phyloP scores from a whole-genome alignment of 2,113 vertebrate species.

The Alaudala cheleensis region DNA sequence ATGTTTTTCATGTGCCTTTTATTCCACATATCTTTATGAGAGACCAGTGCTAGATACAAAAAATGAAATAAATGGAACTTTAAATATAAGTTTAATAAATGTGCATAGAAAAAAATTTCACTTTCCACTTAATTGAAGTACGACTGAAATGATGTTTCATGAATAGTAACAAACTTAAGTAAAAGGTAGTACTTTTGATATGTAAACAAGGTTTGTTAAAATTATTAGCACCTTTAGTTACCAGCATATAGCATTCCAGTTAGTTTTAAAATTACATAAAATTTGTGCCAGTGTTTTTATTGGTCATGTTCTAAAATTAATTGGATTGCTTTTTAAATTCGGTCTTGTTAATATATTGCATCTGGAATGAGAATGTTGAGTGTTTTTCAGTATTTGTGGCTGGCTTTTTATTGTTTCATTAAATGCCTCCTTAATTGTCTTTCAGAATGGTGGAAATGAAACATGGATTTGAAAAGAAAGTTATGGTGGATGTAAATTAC shows the following conservation, averaged over 20 bases:
- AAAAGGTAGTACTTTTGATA: not conserved
- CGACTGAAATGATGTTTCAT: not conserved
- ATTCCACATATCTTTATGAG: not conserved
- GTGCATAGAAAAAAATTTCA: not conserved
- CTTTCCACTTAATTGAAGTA: not conserved
- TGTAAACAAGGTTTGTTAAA: not conserved
- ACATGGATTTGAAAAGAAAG: slow-evolving; percentile 85
- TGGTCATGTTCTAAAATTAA: not conserved
- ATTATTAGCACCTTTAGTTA: not conserved
- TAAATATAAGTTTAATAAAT: not conserved
- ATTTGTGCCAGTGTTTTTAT: not conserved
- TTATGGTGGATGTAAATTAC: slow-evolving; percentile 92
- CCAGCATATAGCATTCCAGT: not conserved
- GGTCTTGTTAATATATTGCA: not conserved
- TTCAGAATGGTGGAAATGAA: slow-evolving; percentile 94
- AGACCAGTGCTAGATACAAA: not conserved
- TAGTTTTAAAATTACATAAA: not conserved
- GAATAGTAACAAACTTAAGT: not conserved
- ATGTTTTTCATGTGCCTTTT: not conserved
- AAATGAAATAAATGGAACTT: not conserved
- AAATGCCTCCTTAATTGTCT: not conserved
- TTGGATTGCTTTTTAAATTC: not conserved
- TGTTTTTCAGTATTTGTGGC: not conserved
- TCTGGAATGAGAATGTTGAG: not conserved
- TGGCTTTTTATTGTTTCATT: not conserved